These are phyloP conservation scores for Drosophila parthenogenetica DNA, from an alignment of 2,888 invertebrate genomes.

Conservation along the genomic window DNA sequence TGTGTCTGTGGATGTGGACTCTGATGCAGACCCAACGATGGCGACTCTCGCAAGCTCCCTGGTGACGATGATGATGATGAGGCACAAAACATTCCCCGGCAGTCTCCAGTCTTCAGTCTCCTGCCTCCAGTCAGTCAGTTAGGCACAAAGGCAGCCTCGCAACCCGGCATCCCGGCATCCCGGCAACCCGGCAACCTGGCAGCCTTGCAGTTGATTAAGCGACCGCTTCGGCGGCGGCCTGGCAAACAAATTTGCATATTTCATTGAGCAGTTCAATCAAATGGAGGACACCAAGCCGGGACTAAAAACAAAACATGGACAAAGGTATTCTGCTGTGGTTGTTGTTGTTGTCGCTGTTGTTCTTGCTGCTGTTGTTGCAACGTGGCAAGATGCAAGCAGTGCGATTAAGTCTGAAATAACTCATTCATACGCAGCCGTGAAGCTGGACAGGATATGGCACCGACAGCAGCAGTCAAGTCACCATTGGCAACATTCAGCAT, in stretches of 20 bases:
- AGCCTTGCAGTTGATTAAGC: conserved; percentile 75
- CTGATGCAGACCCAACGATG: conserved; percentile 56
- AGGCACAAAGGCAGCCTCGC: neutral
- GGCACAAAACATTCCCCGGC: conserved; percentile 48
- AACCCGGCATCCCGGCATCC: no score
- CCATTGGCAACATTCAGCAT: conserved; percentile 43
- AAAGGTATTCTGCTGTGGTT: conserved; percentile 22
- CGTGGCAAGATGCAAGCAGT: conserved; percentile 67
- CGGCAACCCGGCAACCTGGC: conserved; percentile 18
- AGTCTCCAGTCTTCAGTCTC: neutral
- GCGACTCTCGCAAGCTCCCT: conserved; percentile 40
- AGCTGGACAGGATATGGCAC: conserved; percentile 64
- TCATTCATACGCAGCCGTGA: conserved; percentile 81
- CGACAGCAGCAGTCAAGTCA: conserved; percentile 35
- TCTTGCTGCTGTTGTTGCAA: conserved; percentile 28
- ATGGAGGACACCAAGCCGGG: conserved; percentile 73
- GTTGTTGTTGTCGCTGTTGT: conserved; percentile 2
- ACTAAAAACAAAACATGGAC: conserved; percentile 66
- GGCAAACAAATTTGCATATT: conserved; percentile 83
- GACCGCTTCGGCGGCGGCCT: conserved; percentile 54
- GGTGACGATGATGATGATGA: conserved; percentile 49
- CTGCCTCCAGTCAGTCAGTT: neutral
- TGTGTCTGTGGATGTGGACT: conserved; percentile 25
- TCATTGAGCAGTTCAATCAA: conserved; percentile 84
- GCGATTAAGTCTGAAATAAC: conserved; percentile 81